Evolutionary conservation across 2,888 invertebrate species (phyloP), one percentile per base, ranked within the genome.

Genomic region (Catocala fraxini): DNA sequence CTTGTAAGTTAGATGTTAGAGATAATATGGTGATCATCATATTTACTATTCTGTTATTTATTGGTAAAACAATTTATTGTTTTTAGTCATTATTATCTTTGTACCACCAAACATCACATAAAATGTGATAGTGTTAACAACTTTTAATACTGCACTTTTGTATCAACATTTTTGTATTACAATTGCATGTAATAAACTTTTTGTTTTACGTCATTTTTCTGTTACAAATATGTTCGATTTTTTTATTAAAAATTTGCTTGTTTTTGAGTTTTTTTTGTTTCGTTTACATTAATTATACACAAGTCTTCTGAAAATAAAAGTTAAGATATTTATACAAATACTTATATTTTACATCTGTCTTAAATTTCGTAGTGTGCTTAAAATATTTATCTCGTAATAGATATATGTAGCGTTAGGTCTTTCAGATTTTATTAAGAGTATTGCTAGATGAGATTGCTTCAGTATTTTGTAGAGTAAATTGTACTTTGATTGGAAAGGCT

Each of bases 181-280:
- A 43, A 49, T 67, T 65, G 67, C 57, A 49, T 78, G 62, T 64
- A 60, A 45, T 47, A 64, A 55, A 45, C 48, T 63, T 73, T 68
- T 65, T 68, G 59, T 66, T 68, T 73, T 59, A 53, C 39, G 34
- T 51, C 52, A 56, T 60, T 61, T 62, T 54, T 68, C 60, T 75
- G 71, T 75, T 79, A 71, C 48, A 63, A 56, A 67, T 58, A 62
- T 70, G 68, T 73, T 78, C 56, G 48, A n/a, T 71, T 71, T 65
- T 65, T 66, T 72, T 68, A 77, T 75, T 75, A 77, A 77, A 73
- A 65, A 63, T 65, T 74, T 69, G 68, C 68, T 77, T 73, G 77
- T 77, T 77, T 43, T 35, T 53, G 41, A 54, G 51, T 59, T 59
- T 73, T 51, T n/a, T 64, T 34, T 63, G 68, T 69, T 46, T 46